Evolutionary conservation across 2,888 invertebrate genomes (phyloP), one percentile per base, ranked within the genome.

Genomic region (Scaptomyza parva): DNA sequence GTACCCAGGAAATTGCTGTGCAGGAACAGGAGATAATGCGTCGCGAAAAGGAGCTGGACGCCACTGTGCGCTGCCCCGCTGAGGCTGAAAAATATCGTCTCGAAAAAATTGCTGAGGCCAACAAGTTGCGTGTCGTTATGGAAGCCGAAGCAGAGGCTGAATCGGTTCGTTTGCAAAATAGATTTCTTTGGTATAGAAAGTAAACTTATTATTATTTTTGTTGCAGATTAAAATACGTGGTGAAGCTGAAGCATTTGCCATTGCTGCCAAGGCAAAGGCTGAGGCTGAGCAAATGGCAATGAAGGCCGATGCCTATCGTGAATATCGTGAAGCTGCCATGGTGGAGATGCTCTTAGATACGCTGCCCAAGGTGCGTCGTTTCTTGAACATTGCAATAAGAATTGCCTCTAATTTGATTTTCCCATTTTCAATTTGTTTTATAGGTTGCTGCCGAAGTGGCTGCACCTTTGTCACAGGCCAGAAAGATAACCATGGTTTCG

Each of bases 221-320:
- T 53, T 69, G 22, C 62, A 92, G 92, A 92, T 96, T 26, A 93
- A 94, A 89, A 95, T 98, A 67, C 95, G 96, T 72, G 97, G 97
- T 41, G 96, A 96, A 93, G 97, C 96, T 73, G 98, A 95, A 92
- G 98, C 99, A 0, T 98, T 94, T 91, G 97, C 99, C 22, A 96
- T 99, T 89, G 95, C 97, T 86, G 98, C 97, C 0, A 98, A 97
- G 92, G 99, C 98, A 0, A 96, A 95, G 78, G 99, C 99, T 2
- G 99, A 99, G 90, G 98, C 98, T 0, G 98, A 97, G 91, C 98
- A 98, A 92, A 98, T 99, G 97, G 94, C 96, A 1, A 97, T 97
- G 92, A 99, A 99, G 89, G 99, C 98, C 0, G 98, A 98, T 84
- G 99, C 99, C 14, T 99, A 96, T 96, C 96, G 96, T 89, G 98